Evolutionary conservation across 1,140 invertebrate species (phyloP), one percentile per base, ranked within the genome.

Genomic region (Bathynomus jamesi): DNA sequence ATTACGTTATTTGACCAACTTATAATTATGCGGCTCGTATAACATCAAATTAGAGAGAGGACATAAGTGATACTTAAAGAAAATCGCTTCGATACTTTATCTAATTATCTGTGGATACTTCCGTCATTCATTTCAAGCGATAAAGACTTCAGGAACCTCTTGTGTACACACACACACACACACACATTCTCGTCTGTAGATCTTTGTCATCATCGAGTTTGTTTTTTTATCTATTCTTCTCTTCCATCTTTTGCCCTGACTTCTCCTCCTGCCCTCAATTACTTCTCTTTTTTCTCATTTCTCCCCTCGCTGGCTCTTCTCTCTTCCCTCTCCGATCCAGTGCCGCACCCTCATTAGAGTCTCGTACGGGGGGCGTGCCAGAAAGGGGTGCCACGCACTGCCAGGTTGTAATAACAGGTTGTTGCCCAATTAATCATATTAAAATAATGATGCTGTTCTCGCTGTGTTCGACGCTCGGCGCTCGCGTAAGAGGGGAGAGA

Each of bases 391-490:
- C 40, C 40, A 53, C 40, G 40, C 40, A 53, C 40, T 53, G 40
- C 40, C 40, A 53, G 40, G 40, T 53, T 53, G 40, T 53, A 53
- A 53, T 53, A 53, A 53, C 40, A 53, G 40, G 40, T 53, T 53
- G 40, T 53, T 11, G 40, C 40, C 40, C 40, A 53, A 53, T 53
- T 53, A 53, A 53, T 53, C 40, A 53, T 53, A 53, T 53, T 53
- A 53, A 53, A 53, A 53, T 53, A 53, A 53, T 53, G 40, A 53
- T 53, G 40, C 40, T 53, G 40, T 21, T 53, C 40, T 53, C 40
- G 40, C 21, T 53, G 40, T 21, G 40, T 17, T 21, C 21, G 21
- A 11, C 40, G 40, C 40, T 53, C 40, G 21, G 21, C 40, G 21
- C 40, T 53, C 11, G 11, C 21, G 40, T 53, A 53, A 53, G 21